A percentile compares a stretch with the other conserved stretches of the same genome.
Evolutionary conservation across 1,140 invertebrate genomes (phyloP).

Genomic region (Drosophila aff.): DNA sequence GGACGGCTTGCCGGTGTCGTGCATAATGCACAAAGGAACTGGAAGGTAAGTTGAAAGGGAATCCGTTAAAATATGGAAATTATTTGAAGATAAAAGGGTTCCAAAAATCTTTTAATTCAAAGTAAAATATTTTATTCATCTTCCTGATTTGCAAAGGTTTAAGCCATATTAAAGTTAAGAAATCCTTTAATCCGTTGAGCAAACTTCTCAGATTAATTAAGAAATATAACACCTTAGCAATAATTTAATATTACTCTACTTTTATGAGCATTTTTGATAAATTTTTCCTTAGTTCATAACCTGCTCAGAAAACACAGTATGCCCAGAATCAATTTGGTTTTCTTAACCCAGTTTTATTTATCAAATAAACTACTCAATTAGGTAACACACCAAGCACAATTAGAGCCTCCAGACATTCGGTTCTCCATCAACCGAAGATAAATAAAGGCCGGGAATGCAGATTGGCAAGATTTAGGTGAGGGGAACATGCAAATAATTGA

Average conservation of each 20-base stretch:
- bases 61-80: background rate
- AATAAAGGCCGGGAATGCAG: constrained; percentile 22
- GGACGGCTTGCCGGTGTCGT: constrained; percentile 76
- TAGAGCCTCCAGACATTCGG: background rate
- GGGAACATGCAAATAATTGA: constrained; percentile 52
- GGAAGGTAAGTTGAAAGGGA: constrained; percentile 5
- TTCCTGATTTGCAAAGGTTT: background rate
- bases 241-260: too few relatives aligned
- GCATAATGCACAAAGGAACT: constrained; percentile 81
- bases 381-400: constrained; percentile 1
- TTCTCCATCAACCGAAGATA: constrained; percentile 8
- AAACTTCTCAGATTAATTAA: background rate
- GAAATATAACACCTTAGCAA: too few relatives aligned
- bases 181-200: background rate
- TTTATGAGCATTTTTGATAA: background rate
- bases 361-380: background rate
- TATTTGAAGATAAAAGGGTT: background rate
- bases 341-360: background rate
- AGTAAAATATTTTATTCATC: background rate
- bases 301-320: too few relatives aligned
- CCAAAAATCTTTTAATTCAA: background rate
- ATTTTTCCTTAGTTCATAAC: background rate
- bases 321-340: background rate
- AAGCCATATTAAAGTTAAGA: background rate
- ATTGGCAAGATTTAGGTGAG: constrained; percentile 10